phyloP scores from a whole-genome alignment of 2,113 vertebrate genomes.

The Apus apus region DNA sequence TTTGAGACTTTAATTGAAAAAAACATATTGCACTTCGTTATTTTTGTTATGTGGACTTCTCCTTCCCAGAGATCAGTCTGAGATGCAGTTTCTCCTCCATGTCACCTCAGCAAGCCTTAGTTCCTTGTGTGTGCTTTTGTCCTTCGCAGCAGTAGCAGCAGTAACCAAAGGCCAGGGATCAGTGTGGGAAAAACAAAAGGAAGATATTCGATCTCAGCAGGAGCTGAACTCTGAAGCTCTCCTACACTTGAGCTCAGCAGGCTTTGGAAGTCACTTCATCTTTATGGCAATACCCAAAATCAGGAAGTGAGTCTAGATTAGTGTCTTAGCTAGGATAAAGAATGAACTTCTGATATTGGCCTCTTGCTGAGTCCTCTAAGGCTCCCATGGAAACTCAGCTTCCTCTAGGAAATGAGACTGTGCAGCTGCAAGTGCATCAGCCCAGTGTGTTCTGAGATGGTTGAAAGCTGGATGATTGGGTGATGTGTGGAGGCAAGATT shows the following conservation, averaged over 20 bases:
- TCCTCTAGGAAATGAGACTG: not conserved
- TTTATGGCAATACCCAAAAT: not conserved
- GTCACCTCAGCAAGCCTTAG: not conserved
- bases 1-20: not conserved
- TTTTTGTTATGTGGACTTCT: not conserved
- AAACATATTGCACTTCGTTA: fast-evolving
- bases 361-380: not conserved
- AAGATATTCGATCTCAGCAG: not conserved
- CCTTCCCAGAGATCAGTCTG: not conserved
- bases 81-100: not conserved
- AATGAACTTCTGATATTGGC: not conserved
- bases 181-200: not conserved
- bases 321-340: not conserved
- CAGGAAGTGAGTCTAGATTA: not conserved
- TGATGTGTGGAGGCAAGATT: not conserved
- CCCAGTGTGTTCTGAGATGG: not conserved
- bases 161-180: not conserved
- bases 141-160: not conserved
- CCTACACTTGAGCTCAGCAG: not conserved
- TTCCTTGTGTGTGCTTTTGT: not conserved
- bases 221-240: not conserved
- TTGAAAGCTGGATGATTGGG: not conserved
- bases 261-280: not conserved
- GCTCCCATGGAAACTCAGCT: not conserved
- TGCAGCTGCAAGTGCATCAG: fast-evolving